Conservation (phyloP, 2,888 invertebrate genomes). For the Drosophila incognita region DNA sequence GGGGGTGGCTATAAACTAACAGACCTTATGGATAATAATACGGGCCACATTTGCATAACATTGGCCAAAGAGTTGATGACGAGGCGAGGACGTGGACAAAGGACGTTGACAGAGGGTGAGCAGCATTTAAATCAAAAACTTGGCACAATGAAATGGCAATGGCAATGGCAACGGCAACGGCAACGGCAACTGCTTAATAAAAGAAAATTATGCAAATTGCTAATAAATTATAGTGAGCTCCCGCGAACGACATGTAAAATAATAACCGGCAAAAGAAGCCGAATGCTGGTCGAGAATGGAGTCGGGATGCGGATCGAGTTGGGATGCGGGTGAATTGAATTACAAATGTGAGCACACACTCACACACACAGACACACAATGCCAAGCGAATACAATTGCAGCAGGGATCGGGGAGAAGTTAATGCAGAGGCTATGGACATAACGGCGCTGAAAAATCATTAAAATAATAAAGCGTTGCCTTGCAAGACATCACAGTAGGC, state of each 20-base stretch:
- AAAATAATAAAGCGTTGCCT: constrained; percentile 66
- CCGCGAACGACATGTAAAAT: constrained; percentile 80
- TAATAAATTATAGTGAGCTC: constrained; percentile 78
- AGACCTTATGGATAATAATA: constrained; percentile 63
- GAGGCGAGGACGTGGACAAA: constrained; percentile 21
- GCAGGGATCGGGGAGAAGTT: constrained; percentile 24
- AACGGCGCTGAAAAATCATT: constrained; percentile 73
- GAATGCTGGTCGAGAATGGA: constrained; percentile 26
- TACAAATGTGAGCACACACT: constrained; percentile 74
- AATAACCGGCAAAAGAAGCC: constrained; percentile 60
- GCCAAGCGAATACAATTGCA: constrained; percentile 17
- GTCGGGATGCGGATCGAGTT: constrained; percentile 5
- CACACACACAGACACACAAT: constrained; percentile 24
- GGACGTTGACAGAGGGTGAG: constrained; percentile 27
- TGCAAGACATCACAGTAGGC: constrained; percentile 52
- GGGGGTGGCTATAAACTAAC: constrained; percentile 48
- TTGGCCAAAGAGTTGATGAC: constrained; percentile 69
- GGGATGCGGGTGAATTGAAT: constrained; percentile 67
- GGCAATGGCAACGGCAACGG: constrained; percentile 61
- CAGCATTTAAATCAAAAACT: constrained; percentile 67
- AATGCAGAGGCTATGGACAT: constrained; percentile 40
- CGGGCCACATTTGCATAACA: constrained; percentile 73
- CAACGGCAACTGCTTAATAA: constrained; percentile 73
- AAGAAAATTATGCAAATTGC: constrained; percentile 82
- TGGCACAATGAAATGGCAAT: constrained; percentile 55